A percentile compares a stretch with the other conserved stretches of the same genome.
These are phyloP conservation scores for Watsonalla cultraria DNA, from an alignment of 2,888 invertebrate species.

Conservation along the genomic window DNA sequence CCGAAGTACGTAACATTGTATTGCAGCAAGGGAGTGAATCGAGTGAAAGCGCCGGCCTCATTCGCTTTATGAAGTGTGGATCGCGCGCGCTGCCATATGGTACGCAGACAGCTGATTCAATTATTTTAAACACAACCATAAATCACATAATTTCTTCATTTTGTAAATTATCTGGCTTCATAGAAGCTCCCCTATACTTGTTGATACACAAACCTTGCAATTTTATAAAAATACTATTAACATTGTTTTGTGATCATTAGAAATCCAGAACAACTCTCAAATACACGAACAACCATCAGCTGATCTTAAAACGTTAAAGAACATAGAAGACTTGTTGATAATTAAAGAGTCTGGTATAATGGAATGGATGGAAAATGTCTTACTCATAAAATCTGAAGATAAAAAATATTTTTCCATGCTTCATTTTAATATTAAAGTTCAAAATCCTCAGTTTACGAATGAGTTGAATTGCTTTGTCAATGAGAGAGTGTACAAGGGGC, in stretches of 20 bases:
- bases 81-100: constrained; percentile 71
- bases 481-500: constrained; percentile 46
- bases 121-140: constrained; percentile 19
- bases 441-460: neutral
- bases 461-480: constrained; percentile 29
- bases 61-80: constrained; percentile 69
- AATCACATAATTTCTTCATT: constrained; percentile 14
- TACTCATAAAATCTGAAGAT: constrained; percentile 1
- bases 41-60: constrained; percentile 76
- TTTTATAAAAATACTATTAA: no score
- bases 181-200: no score
- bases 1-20: constrained; percentile 51
- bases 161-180: constrained; percentile 7
- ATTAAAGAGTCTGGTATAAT: no score
- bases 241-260: no score
- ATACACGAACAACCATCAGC: no score
- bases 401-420: neutral
- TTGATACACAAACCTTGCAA: no score
- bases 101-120: constrained; percentile 63
- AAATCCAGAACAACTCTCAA: no score
- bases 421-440: neutral
- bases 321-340: no score
- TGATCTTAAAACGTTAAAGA: no score
- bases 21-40: constrained; percentile 32
- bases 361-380: no score